Evolutionary conservation across 2,113 vertebrate genomes (phyloP).

Genomic region (Scartelaos histophorus): DNA sequence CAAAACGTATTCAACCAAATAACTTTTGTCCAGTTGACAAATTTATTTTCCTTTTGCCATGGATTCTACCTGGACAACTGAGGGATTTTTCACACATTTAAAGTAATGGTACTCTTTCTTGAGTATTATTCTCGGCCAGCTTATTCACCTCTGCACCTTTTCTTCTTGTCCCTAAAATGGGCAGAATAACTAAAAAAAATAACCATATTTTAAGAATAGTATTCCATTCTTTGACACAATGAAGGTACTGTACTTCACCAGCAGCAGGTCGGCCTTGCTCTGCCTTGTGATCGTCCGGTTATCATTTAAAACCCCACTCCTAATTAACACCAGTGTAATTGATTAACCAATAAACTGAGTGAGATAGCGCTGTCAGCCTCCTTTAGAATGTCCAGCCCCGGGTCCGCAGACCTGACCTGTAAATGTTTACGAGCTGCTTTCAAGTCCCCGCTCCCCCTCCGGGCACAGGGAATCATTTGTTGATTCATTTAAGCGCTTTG

Average conservation of each 20-base stretch:
- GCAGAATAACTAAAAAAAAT: too few species aligned
- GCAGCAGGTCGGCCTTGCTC: neutral
- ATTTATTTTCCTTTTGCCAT: too few species aligned
- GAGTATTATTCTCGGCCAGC: too few species aligned
- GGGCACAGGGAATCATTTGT: slow-evolving; percentile 49
- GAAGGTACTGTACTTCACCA: neutral
- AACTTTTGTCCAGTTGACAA: too few species aligned
- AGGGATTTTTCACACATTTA: too few species aligned
- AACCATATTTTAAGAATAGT: neutral
- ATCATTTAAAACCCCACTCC: neutral
- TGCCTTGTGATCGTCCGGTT: neutral
- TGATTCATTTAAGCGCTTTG: slow-evolving; percentile 61
- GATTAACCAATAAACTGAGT: neutral
- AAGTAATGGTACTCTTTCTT: too few species aligned
- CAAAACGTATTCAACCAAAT: too few species aligned
- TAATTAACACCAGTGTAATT: slow-evolving; percentile 7
- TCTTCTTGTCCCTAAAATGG: too few species aligned
- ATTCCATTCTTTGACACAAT: neutral
- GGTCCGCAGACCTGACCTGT: slow-evolving; percentile 44
- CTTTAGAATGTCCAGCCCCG: slow-evolving; percentile 16
- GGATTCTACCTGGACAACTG: too few species aligned
- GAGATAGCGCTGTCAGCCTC: neutral
- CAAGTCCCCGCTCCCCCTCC: slow-evolving; percentile 56
- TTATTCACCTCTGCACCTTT: too few species aligned
- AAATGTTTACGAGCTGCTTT: slow-evolving; percentile 48